Evolutionary conservation across 1,140 invertebrate genomes (phyloP).

Genomic region (Rhagoletis pomonella): DNA sequence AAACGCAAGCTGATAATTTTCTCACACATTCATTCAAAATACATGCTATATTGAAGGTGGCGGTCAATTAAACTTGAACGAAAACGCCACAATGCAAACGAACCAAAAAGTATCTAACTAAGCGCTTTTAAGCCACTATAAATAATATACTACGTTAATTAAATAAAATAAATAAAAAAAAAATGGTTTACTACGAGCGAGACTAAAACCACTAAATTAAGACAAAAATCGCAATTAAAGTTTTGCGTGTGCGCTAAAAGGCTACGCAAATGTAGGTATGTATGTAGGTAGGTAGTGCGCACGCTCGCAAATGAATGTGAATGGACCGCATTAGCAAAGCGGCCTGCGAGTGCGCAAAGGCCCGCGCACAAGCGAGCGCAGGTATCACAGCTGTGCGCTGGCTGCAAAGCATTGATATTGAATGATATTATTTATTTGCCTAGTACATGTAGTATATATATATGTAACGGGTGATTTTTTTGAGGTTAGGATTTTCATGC

Average conservation of each 20-base stretch:
- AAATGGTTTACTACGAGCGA: background rate
- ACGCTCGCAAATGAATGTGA: background rate
- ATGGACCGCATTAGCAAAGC: background rate
- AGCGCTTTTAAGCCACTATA: background rate
- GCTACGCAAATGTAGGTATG: background rate
- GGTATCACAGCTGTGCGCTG: background rate
- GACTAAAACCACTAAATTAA: slow-evolving; percentile 29
- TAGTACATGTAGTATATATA: background rate
- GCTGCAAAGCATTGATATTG: slow-evolving; percentile 6
- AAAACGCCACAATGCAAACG: background rate
- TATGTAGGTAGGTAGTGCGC: background rate
- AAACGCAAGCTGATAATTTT: background rate
- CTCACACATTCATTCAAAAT: background rate
- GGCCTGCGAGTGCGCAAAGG: background rate
- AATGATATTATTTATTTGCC: slow-evolving; percentile 17
- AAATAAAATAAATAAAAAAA: background rate
- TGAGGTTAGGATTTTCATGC: too few relatives aligned
- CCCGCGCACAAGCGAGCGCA: too few relatives aligned
- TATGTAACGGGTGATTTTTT: too few relatives aligned
- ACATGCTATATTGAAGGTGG: background rate
- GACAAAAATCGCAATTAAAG: slow-evolving; percentile 33
- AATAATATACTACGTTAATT: slow-evolving; percentile 12
- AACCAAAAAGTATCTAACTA: background rate
- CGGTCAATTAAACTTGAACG: background rate
- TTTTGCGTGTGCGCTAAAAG: background rate